Conservation (phyloP, 2,113 vertebrate species). For the Fregata magnificens region DNA sequence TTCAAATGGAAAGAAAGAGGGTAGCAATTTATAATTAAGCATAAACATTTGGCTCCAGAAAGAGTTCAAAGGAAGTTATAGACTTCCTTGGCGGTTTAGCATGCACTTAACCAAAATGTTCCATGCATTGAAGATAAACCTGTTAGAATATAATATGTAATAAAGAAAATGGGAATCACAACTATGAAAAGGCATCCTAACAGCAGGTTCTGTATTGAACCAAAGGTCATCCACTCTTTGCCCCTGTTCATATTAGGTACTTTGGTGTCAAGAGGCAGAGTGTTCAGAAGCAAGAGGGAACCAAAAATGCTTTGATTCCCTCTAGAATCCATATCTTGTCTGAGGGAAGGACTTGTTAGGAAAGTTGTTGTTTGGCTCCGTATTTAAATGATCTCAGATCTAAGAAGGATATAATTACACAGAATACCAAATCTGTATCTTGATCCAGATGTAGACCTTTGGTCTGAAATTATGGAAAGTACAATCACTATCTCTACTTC, state of each 20-base stretch:
- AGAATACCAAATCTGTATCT: neutral
- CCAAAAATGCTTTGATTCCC: rapidly evolving
- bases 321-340: neutral
- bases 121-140: neutral
- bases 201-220: neutral
- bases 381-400: neutral
- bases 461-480: neutral
- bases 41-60: neutral
- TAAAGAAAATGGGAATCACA: neutral
- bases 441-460: neutral
- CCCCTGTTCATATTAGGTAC: neutral
- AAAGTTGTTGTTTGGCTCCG: neutral
- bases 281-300: neutral
- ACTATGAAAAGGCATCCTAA: neutral
- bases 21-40: slow-evolving; percentile 20
- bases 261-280: neutral
- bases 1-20: neutral
- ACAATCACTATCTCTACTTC: neutral
- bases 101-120: neutral
- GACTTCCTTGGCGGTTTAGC: neutral
- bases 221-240: neutral
- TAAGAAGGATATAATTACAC: neutral
- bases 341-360: neutral
- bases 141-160: neutral
- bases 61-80: neutral